Conservation (phyloP, 92 coral and sea anemone genomes). For the Phenganax subtilis region DNA sequence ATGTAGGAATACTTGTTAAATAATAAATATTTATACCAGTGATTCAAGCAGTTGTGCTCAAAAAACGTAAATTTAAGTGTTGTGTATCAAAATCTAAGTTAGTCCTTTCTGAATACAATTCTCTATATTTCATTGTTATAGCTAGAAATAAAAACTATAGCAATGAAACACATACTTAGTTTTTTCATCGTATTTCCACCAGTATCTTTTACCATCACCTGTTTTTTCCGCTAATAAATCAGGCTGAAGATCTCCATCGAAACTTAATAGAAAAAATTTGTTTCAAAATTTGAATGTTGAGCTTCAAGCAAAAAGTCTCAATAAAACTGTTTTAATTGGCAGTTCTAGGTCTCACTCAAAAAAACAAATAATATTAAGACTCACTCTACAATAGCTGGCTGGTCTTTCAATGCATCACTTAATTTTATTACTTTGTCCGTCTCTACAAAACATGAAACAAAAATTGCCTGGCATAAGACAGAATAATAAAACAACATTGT, state of each 20-base stretch:
- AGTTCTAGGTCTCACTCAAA: background rate
- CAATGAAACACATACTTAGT: slow-evolving; percentile 36
- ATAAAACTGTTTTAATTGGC: background rate
- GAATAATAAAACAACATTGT: background rate
- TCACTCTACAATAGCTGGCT: slow-evolving; percentile 87
- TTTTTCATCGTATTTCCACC: slow-evolving; percentile 27
- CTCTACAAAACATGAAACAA: background rate
- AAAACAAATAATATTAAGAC: background rate
- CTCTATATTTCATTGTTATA: too few relatives aligned
- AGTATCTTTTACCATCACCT: slow-evolving; percentile 30
- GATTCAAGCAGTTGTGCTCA: too few relatives aligned
- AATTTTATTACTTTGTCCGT: slow-evolving; percentile 15
- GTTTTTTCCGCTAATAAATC: slow-evolving; percentile 76
- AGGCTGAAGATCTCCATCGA: slow-evolving; percentile 85
- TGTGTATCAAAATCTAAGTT: too few relatives aligned
- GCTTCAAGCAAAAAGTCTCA: background rate
- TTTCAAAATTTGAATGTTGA: background rate
- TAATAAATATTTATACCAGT: too few relatives aligned
- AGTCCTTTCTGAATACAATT: too few relatives aligned
- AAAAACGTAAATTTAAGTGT: too few relatives aligned
- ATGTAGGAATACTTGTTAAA: too few relatives aligned
- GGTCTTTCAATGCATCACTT: slow-evolving; percentile 56
- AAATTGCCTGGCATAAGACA: background rate
- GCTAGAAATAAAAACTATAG: too few relatives aligned
- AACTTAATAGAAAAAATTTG: slow-evolving; percentile 48